Percentiles rank a stretch among this genome's conserved stretches.
Evolutionary conservation across 2,888 invertebrate species (phyloP).

Genomic region (Periphyllus acericola): DNA sequence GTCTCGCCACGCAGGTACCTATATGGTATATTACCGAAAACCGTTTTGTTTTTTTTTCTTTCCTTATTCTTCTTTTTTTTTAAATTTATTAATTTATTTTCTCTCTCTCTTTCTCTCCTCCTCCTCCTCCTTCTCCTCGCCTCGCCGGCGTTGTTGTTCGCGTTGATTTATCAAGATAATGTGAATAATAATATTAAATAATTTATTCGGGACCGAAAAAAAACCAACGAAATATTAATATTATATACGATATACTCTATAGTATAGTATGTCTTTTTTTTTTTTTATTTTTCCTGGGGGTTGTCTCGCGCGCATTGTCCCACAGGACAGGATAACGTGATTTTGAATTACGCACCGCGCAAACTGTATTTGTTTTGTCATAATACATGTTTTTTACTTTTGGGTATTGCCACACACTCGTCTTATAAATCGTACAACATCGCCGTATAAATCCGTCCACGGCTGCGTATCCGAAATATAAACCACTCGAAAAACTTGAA

Average conservation of each 20-base stretch:
- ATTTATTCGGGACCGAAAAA: slow-evolving; percentile 22
- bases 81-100: slow-evolving; percentile 57
- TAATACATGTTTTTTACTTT: neutral
- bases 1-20: slow-evolving; percentile 40
- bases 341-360: neutral
- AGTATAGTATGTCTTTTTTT: neutral
- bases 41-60: slow-evolving; percentile 39
- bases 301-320: neutral
- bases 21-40: slow-evolving; percentile 41
- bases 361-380: neutral
- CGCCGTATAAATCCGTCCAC: too few relatives aligned
- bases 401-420: neutral
- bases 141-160: neutral
- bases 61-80: slow-evolving; percentile 2
- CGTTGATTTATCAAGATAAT: slow-evolving; percentile 58
- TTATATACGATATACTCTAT: neutral
- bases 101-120: neutral
- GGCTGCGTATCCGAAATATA: too few relatives aligned
- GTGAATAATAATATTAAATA: slow-evolving; percentile 40
- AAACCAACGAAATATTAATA: slow-evolving; percentile 14
- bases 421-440: neutral
- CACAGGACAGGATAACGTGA: neutral
- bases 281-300: neutral
- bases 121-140: neutral
- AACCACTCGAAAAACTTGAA: too few relatives aligned